Evolutionary conservation across 2,797 vertebrate species (phyloP).

Genomic region (Heliangelus exortis): DNA sequence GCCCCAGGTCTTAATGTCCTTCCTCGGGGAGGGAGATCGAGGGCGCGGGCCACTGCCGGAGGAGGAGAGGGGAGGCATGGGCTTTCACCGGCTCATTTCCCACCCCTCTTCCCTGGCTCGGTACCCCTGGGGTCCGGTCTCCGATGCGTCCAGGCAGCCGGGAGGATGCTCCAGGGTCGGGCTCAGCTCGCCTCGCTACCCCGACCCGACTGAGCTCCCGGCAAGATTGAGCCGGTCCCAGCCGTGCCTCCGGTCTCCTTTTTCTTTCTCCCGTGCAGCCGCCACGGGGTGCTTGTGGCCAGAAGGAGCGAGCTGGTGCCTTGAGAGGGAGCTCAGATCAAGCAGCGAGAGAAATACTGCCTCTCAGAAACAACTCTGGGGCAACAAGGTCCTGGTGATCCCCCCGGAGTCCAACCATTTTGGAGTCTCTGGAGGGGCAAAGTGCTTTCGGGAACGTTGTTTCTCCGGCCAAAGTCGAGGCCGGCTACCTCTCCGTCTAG

Average conservation of each 20-base stretch:
- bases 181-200: rapidly evolving
- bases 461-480: not conserved
- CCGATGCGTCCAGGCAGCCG: not conserved
- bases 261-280: not conserved
- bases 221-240: not conserved
- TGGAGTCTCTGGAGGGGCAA: not conserved
- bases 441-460: not conserved
- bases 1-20: rapidly evolving
- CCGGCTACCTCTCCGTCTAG: rapidly evolving
- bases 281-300: not conserved
- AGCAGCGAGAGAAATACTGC: not conserved
- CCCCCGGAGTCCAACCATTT: not conserved
- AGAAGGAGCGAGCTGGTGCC: not conserved
- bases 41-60: too few species aligned
- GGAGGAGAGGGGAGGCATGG: not conserved
- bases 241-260: not conserved
- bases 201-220: too few species aligned
- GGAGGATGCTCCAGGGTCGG: not conserved
- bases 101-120: rapidly evolving
- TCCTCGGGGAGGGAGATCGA: not conserved
- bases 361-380: not conserved
- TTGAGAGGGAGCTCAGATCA: not conserved
- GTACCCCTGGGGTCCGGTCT: rapidly evolving
- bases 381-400: not conserved
- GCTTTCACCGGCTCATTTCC: not conserved